A percentile compares a stretch with the other conserved stretches of the same genome.
Evolutionary conservation across 2,797 vertebrate species (phyloP).

Genomic region (Rhodeus uyekii): DNA sequence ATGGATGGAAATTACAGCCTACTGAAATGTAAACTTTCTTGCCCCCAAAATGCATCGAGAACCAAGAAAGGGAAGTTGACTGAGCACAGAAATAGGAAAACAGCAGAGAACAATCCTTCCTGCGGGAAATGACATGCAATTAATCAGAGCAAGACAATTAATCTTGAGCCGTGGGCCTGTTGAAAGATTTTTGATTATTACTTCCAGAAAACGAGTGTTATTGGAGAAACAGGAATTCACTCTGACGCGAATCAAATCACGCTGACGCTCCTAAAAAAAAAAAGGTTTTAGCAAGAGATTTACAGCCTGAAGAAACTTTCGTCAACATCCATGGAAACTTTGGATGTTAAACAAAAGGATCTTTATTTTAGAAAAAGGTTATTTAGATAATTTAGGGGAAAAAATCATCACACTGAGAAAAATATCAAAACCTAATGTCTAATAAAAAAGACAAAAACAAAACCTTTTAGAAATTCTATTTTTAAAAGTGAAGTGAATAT

Average conservation of each 20-base stretch:
- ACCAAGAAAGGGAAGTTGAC: conserved; percentile 54
- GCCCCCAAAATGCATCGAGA: conserved; percentile 1
- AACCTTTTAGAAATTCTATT: neutral
- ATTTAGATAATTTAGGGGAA: neutral
- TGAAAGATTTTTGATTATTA: conserved; percentile 21
- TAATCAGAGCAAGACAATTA: conserved; percentile 36
- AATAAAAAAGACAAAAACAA: neutral
- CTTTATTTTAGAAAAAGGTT: no score
- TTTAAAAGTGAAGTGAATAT: neutral
- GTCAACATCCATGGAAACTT: neutral
- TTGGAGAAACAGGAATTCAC: neutral
- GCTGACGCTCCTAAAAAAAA: neutral
- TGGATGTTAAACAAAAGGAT: no score
- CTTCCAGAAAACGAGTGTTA: neutral
- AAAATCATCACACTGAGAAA: neutral
- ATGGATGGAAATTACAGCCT: neutral
- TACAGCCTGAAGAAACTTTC: neutral
- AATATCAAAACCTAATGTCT: no score
- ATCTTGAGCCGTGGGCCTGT: conserved; percentile 22
- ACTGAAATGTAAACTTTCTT: conserved; percentile 11
- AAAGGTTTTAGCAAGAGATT: neutral
- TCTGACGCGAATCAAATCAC: neutral
- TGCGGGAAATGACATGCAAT: conserved; percentile 46
- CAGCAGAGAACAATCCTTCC: conserved; percentile 40
- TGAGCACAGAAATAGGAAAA: conserved; percentile 53